Evolutionary conservation across 2,113 vertebrate genomes (phyloP).

Genomic region (Dolichotis patagonum): DNA sequence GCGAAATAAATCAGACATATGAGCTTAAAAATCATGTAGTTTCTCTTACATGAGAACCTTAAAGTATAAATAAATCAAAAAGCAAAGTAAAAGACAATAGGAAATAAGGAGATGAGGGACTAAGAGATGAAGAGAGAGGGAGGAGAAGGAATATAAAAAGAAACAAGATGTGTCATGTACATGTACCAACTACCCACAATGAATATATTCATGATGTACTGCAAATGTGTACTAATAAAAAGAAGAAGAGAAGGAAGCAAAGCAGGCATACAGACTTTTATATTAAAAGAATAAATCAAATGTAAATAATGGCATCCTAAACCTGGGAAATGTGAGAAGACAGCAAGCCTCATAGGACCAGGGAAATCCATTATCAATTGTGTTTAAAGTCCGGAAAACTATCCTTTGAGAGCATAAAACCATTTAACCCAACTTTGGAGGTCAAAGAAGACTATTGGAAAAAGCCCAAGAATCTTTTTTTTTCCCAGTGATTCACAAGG

Average conservation of each 20-base stretch:
- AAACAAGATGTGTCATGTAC: neutral
- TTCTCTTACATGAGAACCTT: neutral
- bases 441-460: neutral
- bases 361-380: neutral
- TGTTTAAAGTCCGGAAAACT: neutral
- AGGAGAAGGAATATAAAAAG: neutral
- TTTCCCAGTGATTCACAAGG: neutral
- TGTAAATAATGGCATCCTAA: neutral
- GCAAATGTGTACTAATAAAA: neutral
- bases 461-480: neutral
- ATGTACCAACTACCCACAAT: neutral
- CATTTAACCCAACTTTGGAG: neutral
- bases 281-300: constrained; percentile 26
- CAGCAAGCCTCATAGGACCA: neutral
- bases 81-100: neutral
- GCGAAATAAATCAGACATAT: neutral
- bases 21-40: neutral
- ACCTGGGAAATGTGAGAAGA: neutral
- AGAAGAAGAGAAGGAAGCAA: neutral
- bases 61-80: neutral
- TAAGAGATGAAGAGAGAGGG: neutral
- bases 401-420: neutral
- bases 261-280: neutral
- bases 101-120: neutral
- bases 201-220: neutral